phyloP scores from a whole-genome alignment of 2,113 vertebrate species.

The Syrmaticus mikado region DNA sequence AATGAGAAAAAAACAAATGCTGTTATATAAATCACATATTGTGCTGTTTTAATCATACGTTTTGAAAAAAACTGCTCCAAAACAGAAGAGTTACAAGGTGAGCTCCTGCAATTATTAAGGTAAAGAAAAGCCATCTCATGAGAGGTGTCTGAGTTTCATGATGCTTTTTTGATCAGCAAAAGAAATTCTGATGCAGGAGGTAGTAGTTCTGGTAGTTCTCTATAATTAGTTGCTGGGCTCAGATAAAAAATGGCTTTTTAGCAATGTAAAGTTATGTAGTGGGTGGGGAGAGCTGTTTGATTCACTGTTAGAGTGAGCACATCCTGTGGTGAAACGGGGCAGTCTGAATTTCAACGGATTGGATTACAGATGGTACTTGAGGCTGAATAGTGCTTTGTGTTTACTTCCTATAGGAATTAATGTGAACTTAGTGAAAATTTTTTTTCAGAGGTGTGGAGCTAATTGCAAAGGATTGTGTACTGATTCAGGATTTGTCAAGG shows the following conservation, averaged over 20 bases:
- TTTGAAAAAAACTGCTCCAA: neutral
- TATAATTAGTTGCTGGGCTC: neutral
- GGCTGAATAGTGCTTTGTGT: neutral
- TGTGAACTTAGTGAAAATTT: neutral
- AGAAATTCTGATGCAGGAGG: neutral
- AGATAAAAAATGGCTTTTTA: neutral
- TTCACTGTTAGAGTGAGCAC: neutral
- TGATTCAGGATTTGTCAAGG: neutral
- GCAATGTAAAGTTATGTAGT: neutral
- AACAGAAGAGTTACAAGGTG: neutral
- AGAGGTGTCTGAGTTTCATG: neutral
- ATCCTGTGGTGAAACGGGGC: rapidly evolving
- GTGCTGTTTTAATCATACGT: neutral
- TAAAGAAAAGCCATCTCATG: neutral
- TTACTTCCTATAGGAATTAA: neutral
- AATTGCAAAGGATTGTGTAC: neutral
- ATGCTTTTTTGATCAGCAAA: neutral
- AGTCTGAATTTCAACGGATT: neutral
- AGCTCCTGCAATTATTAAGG: neutral
- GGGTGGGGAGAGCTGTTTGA: neutral
- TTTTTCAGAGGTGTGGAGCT: neutral
- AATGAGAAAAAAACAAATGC: neutral
- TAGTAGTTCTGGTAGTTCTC: neutral
- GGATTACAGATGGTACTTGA: neutral
- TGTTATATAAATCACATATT: neutral